phyloP scores from a whole-genome alignment of 2,113 vertebrate genomes.

The Erythrocebus patas region DNA sequence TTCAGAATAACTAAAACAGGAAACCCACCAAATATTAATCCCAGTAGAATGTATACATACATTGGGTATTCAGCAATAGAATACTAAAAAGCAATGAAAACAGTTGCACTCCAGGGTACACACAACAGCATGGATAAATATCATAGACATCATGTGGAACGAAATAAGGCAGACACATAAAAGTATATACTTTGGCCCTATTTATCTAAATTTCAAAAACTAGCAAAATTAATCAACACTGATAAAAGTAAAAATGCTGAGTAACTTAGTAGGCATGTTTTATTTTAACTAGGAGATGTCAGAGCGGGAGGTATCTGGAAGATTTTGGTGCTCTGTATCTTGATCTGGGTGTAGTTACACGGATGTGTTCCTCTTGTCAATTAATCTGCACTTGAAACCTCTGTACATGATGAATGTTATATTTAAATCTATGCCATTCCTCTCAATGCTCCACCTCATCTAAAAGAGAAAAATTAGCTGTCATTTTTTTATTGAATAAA shows the following conservation, averaged over 20 bases:
- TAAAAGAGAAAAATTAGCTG: not conserved
- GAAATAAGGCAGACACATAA: not conserved
- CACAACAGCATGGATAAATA: too few species aligned
- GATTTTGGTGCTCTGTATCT: too few species aligned
- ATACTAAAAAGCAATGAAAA: not conserved
- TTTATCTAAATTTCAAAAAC: not conserved
- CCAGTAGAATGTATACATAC: not conserved
- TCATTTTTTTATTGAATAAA: not conserved
- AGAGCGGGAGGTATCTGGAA: rapidly evolving
- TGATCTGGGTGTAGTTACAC: not conserved
- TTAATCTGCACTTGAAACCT: not conserved
- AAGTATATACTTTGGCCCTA: too few species aligned
- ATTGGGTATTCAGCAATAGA: not conserved
- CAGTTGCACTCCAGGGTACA: not conserved
- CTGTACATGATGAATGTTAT: not conserved
- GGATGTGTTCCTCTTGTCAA: not conserved
- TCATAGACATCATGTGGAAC: not conserved
- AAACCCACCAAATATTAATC: not conserved
- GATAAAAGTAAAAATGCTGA: not conserved
- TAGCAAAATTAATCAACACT: not conserved
- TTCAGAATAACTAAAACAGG: not conserved
- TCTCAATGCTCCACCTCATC: rapidly evolving
- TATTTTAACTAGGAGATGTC: not conserved
- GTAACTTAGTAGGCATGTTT: not conserved
- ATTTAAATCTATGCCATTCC: not conserved